Evolutionary conservation across 2,888 invertebrate species (phyloP), one percentile per base, ranked within the genome.

Genomic region (Nomada ferruginata): DNA sequence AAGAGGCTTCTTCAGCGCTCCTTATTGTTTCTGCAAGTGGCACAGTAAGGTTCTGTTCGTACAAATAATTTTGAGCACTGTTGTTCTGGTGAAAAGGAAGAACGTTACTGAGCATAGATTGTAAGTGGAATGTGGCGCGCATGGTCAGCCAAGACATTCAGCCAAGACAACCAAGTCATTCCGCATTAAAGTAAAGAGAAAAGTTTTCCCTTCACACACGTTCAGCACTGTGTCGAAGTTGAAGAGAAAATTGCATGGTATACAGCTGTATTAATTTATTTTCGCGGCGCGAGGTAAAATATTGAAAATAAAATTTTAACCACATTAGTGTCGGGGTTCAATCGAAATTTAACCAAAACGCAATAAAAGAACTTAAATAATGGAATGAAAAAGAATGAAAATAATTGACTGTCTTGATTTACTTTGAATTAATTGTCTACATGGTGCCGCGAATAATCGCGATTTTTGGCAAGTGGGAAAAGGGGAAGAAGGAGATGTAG

Each of bases 391-490:
- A 44, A n/a, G n/a, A 15, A 47, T 13, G 44, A 26, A 57, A 44
- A 26, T 26, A 69, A 44, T 44, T 57, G 42, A 18, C 44, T 5
- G 50, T 18, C n/a, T 18, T 18, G 55, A 26, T 55, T 36, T 26
- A 53, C n/a, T 20, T 71, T 47, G 66, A 61, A 44, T 23, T 44
- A 3, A 5, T 20, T 29, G 42, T 69, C 26, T 63, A 44, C 20
- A 13, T 20, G 72, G 26, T 20, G 42, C 29, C 55, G 13, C 36
- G 23, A 57, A 60, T 61, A 66, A 57, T 66, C 26, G 55, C 59
- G 65, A 83, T 69, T 83, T 80, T 77, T 59, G 73, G 72, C 76
- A 69, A 59, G 60, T 23, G 11, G 47, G 59, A 29, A 53, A 23
- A 23, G 26, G 20, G n/a, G 55, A n/a, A 26, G 77, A 77, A 50